phyloP scores from a whole-genome alignment of 2,113 vertebrate genomes.

The Thunnus thynnus region DNA sequence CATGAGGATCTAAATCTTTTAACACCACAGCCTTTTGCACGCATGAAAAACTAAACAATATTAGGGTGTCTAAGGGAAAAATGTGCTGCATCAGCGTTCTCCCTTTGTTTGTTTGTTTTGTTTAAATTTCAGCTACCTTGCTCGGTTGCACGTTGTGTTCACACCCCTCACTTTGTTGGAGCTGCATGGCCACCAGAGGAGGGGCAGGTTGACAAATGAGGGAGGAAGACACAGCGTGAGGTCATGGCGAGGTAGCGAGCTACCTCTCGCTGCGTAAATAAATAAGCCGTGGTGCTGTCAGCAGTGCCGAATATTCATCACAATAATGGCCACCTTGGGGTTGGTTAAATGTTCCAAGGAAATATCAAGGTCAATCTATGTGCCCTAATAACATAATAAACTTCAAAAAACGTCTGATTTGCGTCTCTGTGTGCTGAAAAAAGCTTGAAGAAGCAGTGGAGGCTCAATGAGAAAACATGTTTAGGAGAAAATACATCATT shows the following conservation, averaged over 20 bases:
- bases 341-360: conserved; percentile 88
- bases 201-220: conserved; percentile 76
- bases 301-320: conserved; percentile 83
- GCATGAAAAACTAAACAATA: conserved; percentile 26
- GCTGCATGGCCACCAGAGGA: conserved; percentile 64
- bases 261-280: conserved; percentile 84
- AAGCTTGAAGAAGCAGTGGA: conserved; percentile 29
- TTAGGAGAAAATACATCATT: conserved; percentile 34
- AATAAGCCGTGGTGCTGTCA: conserved; percentile 82
- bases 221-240: conserved; percentile 80
- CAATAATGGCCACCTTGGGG: conserved; percentile 87
- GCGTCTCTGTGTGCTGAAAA: conserved; percentile 70
- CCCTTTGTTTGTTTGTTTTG: conserved; percentile 48
- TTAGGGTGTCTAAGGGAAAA: conserved; percentile 33
- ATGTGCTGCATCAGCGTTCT: conserved; percentile 59
- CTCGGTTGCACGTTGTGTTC: conserved; percentile 46
- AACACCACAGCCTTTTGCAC: conserved; percentile 27
- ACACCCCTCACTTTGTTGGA: conserved; percentile 47
- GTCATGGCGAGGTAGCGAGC: conserved; percentile 77
- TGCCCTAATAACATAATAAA: conserved; percentile 83
- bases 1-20: conserved; percentile 37
- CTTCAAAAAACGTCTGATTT: conserved; percentile 80
- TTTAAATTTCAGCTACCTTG: conserved; percentile 32
- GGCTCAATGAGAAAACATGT: conserved; percentile 28
- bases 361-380: conserved; percentile 85